phyloP scores from a whole-genome alignment of 2,113 vertebrate species.

The Sceloporus undulatus region DNA sequence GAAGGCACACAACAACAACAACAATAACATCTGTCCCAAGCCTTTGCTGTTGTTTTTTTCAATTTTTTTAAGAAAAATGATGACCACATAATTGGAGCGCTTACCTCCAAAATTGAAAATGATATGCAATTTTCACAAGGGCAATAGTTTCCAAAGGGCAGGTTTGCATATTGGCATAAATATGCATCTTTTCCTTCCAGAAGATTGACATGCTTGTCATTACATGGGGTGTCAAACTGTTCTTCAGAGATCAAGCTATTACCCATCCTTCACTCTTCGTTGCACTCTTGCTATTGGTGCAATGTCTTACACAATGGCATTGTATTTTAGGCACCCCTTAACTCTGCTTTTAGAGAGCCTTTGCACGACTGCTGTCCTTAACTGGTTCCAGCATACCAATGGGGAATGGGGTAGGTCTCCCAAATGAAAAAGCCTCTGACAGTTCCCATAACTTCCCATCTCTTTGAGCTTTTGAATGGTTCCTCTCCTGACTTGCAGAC shows the following conservation, averaged over 20 bases:
- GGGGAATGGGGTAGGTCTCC: background rate
- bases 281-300: background rate
- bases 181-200: background rate
- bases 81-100: background rate
- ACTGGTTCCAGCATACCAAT: too few species aligned
- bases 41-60: background rate
- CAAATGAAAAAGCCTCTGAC: too few species aligned
- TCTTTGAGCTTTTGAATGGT: background rate
- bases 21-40: background rate
- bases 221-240: background rate
- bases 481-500: too few species aligned
- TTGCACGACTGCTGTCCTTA: background rate
- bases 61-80: background rate
- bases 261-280: background rate
- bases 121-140: background rate
- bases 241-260: too few species aligned
- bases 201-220: background rate
- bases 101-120: background rate
- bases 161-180: background rate
- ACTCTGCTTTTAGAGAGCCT: background rate
- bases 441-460: background rate
- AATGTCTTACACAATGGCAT: background rate
- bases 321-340: background rate
- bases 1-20: too few species aligned
- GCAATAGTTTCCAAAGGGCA: background rate